Evolutionary conservation across 1,140 invertebrate species (phyloP), one percentile per base, ranked within the genome.

Genomic region (Musca domestica): DNA sequence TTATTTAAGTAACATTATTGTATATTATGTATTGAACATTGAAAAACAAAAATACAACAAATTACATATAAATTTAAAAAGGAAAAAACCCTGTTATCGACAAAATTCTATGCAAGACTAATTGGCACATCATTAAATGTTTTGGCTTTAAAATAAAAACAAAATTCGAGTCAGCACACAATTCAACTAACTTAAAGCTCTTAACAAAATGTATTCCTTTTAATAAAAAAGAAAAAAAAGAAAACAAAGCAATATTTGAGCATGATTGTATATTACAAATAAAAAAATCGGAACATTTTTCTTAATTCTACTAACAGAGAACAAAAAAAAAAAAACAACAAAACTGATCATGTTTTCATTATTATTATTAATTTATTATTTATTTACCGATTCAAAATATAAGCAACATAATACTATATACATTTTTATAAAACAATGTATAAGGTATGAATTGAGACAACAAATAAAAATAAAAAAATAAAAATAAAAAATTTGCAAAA

Each of bases 211-310:
- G 20, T 34, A 20, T 61, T 61, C 34, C 56, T 61, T 41, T 61
- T 52, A 22, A 56, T n/a, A 41, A 41, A 41, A 5, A 12, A 41
- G 27, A 30, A 30, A 9, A 30, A 30, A 9, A 41, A 41, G 12
- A 41, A 41, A 41, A 41, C 34, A 56, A 61, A 61, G 56, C 56
- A 61, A 61, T 61, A 61, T 41, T 58, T 34, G 17, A 61, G 27
- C 56, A 61, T 61, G 56, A 41, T 41, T 41, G 34, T 41, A 41
- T 2, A 41, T 61, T 61, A 19, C 17, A 61, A n/a, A n/a, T n/a
- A n/a, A 41, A 61, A 61, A 56, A 56, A 61, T 61, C 56, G 34
- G 25, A 58, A 27, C 27, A 61, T 17, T 17, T 34, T 61, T 61
- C 30, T 61, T 20, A 51, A 51, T 20, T 19, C 48, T 20, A 20